These are phyloP conservation scores for Rhogogaster chlorosoma DNA, from an alignment of 2,888 invertebrate species.

Conservation along the genomic window DNA sequence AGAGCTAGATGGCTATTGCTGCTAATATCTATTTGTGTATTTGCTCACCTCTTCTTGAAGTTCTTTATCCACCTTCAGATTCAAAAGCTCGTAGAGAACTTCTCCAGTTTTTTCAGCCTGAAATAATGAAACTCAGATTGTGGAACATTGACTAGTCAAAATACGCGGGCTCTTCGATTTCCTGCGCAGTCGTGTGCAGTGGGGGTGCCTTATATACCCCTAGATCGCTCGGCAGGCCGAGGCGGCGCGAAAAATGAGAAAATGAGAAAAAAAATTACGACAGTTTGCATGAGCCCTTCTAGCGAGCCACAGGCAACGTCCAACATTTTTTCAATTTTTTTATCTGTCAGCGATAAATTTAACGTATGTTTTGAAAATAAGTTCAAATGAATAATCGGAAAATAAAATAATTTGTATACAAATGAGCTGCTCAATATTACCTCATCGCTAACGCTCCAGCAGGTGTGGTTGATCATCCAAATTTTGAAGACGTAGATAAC, in stretches of 20 bases:
- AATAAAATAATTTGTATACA: too few species aligned
- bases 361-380: too few species aligned
- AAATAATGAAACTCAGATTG: not conserved
- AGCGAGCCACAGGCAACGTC: too few species aligned
- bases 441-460: not conserved
- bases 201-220: too few species aligned
- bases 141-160: not conserved
- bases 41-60: not conserved
- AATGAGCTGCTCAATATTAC: not conserved
- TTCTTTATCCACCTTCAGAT: not conserved
- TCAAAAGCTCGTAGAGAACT: not conserved
- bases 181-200: not conserved
- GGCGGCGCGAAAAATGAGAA: too few species aligned
- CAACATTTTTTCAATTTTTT: too few species aligned
- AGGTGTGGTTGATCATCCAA: not conserved
- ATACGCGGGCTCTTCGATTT: not conserved
- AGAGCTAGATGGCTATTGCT: not conserved
- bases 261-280: too few species aligned
- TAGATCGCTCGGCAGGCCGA: too few species aligned
- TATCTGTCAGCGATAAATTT: too few species aligned
- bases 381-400: too few species aligned
- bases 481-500: not conserved
- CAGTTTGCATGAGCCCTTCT: too few species aligned
- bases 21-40: not conserved
- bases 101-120: conserved; percentile 5